Conservation (phyloP, 37 sponge, comb jelly and placozoan species). For the Haliclona indistincta region DNA sequence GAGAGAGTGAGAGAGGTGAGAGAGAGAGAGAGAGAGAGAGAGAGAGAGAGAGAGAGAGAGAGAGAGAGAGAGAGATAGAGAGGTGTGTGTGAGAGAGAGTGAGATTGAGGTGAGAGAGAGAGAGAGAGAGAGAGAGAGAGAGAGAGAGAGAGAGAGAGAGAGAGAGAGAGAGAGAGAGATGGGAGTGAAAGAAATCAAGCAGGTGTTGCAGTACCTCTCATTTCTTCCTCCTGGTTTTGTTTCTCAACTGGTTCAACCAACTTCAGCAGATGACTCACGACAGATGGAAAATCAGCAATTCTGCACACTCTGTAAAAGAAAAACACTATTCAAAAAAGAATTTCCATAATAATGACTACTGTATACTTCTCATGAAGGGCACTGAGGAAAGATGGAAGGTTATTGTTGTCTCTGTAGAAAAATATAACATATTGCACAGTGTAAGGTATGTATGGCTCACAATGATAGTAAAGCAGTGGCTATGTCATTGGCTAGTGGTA, state of each 20-base stretch:
- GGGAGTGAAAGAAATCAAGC: not conserved
- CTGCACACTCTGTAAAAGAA: no score
- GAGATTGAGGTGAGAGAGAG: not conserved
- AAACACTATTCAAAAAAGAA: no score
- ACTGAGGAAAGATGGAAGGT: no score
- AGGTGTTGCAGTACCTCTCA: not conserved
- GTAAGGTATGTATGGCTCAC: not conserved
- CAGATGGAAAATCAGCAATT: no score
- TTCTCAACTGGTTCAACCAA: not conserved
- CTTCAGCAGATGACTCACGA: no score
- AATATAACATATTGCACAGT: no score
- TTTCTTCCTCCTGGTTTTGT: not conserved
- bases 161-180: not conserved
- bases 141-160: not conserved
- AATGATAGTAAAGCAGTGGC: not conserved
- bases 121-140: not conserved
- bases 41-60: not conserved
- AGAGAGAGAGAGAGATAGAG: not conserved
- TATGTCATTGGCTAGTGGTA: not conserved
- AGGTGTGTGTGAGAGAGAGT: not conserved
- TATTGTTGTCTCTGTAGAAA: no score
- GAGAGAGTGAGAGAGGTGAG: constrained; percentile 1
- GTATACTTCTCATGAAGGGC: no score
- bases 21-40: not conserved
- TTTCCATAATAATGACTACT: no score